Conservation (phyloP, 2,113 vertebrate genomes). For the Himantopus leucocephalus region DNA sequence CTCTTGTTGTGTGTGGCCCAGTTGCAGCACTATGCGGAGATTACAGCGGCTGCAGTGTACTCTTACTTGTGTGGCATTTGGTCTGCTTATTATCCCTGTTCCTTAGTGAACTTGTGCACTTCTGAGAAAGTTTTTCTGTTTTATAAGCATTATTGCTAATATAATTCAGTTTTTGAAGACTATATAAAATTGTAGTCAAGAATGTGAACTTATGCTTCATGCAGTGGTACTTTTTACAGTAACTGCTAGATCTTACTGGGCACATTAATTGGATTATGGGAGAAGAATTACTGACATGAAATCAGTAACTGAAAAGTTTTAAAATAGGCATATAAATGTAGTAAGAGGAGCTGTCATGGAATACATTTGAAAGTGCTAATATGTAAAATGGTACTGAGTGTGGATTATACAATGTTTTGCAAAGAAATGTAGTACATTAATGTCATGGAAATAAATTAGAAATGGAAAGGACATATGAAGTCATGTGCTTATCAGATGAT, state of each 20-base stretch:
- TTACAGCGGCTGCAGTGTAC: not conserved
- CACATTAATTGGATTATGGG: not conserved
- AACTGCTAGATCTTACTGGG: not conserved
- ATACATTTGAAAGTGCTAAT: not conserved
- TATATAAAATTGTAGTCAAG: not conserved
- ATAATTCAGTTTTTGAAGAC: not conserved
- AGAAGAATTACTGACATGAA: not conserved
- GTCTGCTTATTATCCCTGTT: not conserved
- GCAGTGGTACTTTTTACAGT: not conserved
- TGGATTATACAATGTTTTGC: not conserved
- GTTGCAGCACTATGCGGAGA: not conserved
- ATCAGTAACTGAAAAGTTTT: not conserved
- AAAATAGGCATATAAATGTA: not conserved
- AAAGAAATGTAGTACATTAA: not conserved
- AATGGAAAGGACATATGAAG: not conserved
- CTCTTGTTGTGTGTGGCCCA: not conserved
- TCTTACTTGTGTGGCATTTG: not conserved
- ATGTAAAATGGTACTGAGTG: not conserved
- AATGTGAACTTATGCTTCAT: not conserved
- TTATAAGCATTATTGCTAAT: not conserved
- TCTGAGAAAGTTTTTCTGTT: not conserved
- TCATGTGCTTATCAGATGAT: not conserved
- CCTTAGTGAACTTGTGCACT: not conserved
- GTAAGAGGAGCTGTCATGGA: not conserved
- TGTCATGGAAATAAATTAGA: slow-evolving; percentile 1